A percentile compares a stretch with the other conserved stretches of the same genome.
These are phyloP conservation scores for Bombus turneri DNA, from an alignment of 1,140 invertebrate genomes.

Conservation along the genomic window DNA sequence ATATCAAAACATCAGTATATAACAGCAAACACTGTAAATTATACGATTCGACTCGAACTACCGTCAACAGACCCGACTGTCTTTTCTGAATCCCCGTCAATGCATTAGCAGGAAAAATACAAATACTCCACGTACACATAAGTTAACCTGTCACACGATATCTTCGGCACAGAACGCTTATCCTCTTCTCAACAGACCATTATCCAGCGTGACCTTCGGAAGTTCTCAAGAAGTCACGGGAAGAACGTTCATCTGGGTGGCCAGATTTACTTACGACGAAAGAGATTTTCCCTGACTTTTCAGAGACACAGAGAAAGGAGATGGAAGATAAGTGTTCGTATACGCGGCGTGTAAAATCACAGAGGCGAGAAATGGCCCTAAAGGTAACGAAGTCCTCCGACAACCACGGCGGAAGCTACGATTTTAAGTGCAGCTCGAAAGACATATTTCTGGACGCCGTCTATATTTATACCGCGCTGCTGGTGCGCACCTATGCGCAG, in stretches of 20 bases:
- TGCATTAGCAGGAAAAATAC: neutral
- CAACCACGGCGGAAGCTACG: conserved; percentile 70
- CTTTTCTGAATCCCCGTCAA: neutral
- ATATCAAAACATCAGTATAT: neutral
- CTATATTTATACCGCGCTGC: conserved; percentile 73
- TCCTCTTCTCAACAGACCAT: neutral
- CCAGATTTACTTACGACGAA: neutral
- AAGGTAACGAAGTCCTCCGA: conserved; percentile 43
- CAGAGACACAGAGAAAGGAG: neutral
- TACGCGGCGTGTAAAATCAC: neutral
- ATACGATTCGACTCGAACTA: neutral
- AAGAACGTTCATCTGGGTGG: neutral
- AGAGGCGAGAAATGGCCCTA: conserved; percentile 23
- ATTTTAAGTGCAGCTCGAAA: conserved; percentile 68
- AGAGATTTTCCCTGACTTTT: neutral
- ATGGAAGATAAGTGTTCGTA: neutral
- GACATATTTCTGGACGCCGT: conserved; percentile 75
- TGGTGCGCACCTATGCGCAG: conserved; percentile 66
- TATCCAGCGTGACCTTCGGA: neutral
- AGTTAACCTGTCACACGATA: neutral
- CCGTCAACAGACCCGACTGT: neutral
- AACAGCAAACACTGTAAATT: neutral
- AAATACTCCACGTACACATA: neutral
- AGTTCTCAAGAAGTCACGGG: neutral
- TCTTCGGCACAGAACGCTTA: neutral